phyloP scores from a whole-genome alignment of 1,140 invertebrate species.

The Lepidostoma basale region DNA sequence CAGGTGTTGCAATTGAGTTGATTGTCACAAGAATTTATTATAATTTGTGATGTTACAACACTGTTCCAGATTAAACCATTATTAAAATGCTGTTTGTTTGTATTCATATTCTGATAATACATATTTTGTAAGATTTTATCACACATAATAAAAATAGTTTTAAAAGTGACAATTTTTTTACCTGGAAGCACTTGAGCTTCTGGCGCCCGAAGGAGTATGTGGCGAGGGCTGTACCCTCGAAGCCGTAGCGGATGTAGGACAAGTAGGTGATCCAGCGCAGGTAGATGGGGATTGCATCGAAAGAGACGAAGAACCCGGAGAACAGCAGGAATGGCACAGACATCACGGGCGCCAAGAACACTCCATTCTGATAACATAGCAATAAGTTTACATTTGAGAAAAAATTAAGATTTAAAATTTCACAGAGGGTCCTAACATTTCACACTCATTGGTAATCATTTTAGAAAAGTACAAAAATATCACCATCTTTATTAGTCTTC shows the following conservation, averaged over 20 bases:
- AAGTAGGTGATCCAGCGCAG: slow-evolving; percentile 95
- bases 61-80: too few relatives aligned
- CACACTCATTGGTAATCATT: too few relatives aligned
- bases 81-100: too few relatives aligned
- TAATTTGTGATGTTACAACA: too few relatives aligned
- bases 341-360: slow-evolving; percentile 94
- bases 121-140: too few relatives aligned
- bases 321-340: slow-evolving; percentile 94
- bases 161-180: slow-evolving; percentile 45
- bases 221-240: slow-evolving; percentile 92
- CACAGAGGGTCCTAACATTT: too few relatives aligned
- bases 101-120: too few relatives aligned
- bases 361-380: slow-evolving; percentile 75
- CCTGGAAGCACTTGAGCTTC: slow-evolving; percentile 79
- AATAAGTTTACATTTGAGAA: slow-evolving; percentile 13
- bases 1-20: too few relatives aligned
- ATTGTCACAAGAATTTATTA: too few relatives aligned
- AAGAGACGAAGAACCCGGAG: slow-evolving; percentile 96
- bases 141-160: too few relatives aligned
- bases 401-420: slow-evolving; percentile 9
- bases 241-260: slow-evolving; percentile 94
- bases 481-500: too few relatives aligned
- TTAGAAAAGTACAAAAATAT: too few relatives aligned
- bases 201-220: slow-evolving; percentile 87
- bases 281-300: slow-evolving; percentile 94